Conservation (phyloP, 2,888 invertebrate genomes). For the Reticulitermes lucifugus region DNA sequence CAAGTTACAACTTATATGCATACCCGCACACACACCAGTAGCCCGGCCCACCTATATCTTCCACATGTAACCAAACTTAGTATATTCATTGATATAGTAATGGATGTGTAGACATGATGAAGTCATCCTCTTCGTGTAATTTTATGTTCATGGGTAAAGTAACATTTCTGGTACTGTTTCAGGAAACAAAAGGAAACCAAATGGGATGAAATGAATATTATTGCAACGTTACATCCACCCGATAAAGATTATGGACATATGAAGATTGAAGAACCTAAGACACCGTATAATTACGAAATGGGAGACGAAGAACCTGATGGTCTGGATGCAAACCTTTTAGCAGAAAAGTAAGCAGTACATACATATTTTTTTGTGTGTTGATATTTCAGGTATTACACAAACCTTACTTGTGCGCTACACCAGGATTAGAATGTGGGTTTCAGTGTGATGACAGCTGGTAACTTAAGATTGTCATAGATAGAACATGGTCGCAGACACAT, state of each 20-base stretch:
- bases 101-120: background rate
- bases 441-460: too few species aligned
- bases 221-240: conserved; percentile 96
- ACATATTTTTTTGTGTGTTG: background rate
- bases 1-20: background rate
- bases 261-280: conserved; percentile 98
- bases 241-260: conserved; percentile 99
- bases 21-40: background rate
- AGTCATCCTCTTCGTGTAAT: background rate
- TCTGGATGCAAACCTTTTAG: conserved; percentile 76
- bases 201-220: conserved; percentile 99
- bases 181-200: conserved; percentile 72
- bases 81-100: too few species aligned
- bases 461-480: too few species aligned
- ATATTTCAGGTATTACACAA: background rate
- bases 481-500: too few species aligned
- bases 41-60: conserved; percentile 21
- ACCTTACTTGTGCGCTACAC: background rate
- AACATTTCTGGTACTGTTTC: conserved; percentile 19
- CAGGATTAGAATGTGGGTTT: background rate
- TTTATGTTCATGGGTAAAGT: background rate
- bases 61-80: background rate
- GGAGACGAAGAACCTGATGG: conserved; percentile 69
- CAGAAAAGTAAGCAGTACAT: conserved; percentile 73
- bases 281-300: conserved; percentile 83